Conservation (phyloP, 2,888 invertebrate genomes). For the Stictocephala bisonia region DNA sequence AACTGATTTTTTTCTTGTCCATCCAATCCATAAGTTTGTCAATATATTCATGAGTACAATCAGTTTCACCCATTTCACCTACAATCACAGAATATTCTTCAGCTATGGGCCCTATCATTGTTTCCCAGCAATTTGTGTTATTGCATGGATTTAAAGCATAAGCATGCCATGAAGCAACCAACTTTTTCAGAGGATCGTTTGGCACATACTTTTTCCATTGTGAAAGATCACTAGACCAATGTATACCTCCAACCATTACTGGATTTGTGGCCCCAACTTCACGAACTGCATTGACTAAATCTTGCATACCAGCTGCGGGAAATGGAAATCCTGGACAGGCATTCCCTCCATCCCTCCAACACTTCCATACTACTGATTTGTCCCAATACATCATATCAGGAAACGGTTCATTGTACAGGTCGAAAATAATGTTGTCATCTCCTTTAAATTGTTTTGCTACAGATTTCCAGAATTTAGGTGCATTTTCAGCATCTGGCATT, state of each 20-base stretch:
- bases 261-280: not conserved
- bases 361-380: not conserved
- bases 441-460: slow-evolving; percentile 2
- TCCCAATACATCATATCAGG: not conserved
- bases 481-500: slow-evolving; percentile 20
- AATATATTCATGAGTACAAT: not conserved
- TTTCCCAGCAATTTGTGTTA: not conserved
- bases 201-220: not conserved
- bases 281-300: not conserved
- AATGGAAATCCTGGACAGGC: not conserved
- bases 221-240: not conserved
- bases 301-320: slow-evolving; percentile 2
- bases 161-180: not conserved
- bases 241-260: not conserved
- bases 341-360: not conserved
- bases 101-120: not conserved
- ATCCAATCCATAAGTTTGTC: not conserved
- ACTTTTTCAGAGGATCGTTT: not conserved
- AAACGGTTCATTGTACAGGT: slow-evolving; percentile 14
- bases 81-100: not conserved
- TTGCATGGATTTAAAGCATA: not conserved
- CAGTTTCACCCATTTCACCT: not conserved
- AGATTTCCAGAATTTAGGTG: slow-evolving; percentile 22
- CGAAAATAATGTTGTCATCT: slow-evolving; percentile 12
- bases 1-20: not conserved